Percentiles rank a stretch among this genome's conserved stretches.
Evolutionary conservation across 2,888 invertebrate species (phyloP).

Genomic region (Tenthredo livida): DNA sequence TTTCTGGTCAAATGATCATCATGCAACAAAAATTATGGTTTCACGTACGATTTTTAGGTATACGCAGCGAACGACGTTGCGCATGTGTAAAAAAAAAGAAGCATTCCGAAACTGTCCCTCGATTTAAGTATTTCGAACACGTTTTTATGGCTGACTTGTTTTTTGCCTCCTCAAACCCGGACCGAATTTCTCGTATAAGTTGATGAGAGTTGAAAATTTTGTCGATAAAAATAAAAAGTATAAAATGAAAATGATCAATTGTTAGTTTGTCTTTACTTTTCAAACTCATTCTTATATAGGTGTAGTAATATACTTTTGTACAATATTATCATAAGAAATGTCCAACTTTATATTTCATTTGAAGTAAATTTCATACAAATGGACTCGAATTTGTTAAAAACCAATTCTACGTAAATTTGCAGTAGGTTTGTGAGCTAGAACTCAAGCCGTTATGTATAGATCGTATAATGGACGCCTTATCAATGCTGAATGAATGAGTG

Average conservation of each 20-base stretch:
- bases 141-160: not conserved
- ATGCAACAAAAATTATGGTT: not conserved
- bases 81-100: not conserved
- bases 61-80: not conserved
- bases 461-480: conserved; percentile 8
- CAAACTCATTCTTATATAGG: too few relatives aligned
- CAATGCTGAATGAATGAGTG: conserved; percentile 1
- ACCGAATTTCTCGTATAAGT: not conserved
- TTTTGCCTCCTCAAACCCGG: not conserved
- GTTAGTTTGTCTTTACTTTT: not conserved
- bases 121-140: not conserved
- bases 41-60: not conserved
- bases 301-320: too few relatives aligned
- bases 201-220: conserved; percentile 2
- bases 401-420: not conserved
- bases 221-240: not conserved
- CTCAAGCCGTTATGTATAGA: not conserved
- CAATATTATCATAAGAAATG: too few relatives aligned
- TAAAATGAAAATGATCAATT: not conserved
- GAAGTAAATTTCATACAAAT: not conserved
- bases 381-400: not conserved
- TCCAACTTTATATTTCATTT: not conserved
- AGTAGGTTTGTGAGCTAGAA: not conserved
- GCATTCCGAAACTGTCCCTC: not conserved
- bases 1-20: not conserved